Conservation (phyloP, 1,140 invertebrate genomes). For the Drosophila virilis region DNA sequence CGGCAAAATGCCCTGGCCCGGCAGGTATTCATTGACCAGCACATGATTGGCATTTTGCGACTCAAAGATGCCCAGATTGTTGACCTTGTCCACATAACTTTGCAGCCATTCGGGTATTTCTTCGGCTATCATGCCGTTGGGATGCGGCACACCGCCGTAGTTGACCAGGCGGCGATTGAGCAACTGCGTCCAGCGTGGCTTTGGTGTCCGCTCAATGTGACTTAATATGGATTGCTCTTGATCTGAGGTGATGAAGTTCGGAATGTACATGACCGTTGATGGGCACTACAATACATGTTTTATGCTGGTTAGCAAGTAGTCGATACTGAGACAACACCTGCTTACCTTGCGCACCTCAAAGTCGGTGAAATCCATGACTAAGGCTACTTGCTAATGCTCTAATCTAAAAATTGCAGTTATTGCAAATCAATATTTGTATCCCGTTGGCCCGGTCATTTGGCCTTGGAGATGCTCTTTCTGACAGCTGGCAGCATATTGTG, state of each 20-base stretch:
- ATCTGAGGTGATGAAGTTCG: slow-evolving; percentile 93
- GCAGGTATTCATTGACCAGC: slow-evolving; percentile 97
- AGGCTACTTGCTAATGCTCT: slow-evolving; percentile 37
- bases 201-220: slow-evolving; percentile 91
- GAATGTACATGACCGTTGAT: slow-evolving; percentile 92
- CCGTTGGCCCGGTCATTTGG: slow-evolving; percentile 28
- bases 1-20: slow-evolving; percentile 97
- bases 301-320: neutral
- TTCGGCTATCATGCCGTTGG: slow-evolving; percentile 97
- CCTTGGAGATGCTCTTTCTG: slow-evolving; percentile 21
- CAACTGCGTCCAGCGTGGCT: slow-evolving; percentile 98
- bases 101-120: slow-evolving; percentile 94
- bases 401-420: slow-evolving; percentile 51
- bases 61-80: slow-evolving; percentile 89
- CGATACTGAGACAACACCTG: too few relatives aligned
- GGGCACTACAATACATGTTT: slow-evolving; percentile 86
- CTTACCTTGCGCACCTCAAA: slow-evolving; percentile 78
- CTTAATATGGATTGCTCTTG: slow-evolving; percentile 92
- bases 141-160: slow-evolving; percentile 97
- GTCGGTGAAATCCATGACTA: slow-evolving; percentile 77
- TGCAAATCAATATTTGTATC: slow-evolving; percentile 74
- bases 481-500: slow-evolving; percentile 26
- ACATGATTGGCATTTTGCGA: slow-evolving; percentile 95
- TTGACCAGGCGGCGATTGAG: slow-evolving; percentile 96
- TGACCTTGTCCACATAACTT: slow-evolving; percentile 90